These are phyloP conservation scores for Psococerastis gibbosa DNA, from an alignment of 2,888 invertebrate species.

Conservation along the genomic window DNA sequence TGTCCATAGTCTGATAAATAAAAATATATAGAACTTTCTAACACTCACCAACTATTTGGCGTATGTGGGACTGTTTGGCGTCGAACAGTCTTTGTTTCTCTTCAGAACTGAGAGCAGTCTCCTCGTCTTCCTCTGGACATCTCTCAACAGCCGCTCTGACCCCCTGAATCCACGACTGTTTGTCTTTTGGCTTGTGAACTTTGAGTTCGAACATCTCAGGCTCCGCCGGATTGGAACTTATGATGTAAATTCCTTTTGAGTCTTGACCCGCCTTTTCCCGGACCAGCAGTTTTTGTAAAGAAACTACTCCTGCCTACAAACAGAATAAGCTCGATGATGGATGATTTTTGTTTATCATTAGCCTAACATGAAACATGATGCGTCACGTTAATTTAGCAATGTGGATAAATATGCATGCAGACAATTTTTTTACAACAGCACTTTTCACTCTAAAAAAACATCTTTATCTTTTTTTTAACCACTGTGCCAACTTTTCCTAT, in stretches of 20 bases:
- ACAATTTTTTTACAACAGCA: too few species aligned
- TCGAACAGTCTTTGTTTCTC: slow-evolving; percentile 58
- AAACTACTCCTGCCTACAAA: slow-evolving; percentile 72
- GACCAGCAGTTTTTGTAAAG: slow-evolving; percentile 76
- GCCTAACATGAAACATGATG: too few species aligned
- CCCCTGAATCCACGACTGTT: slow-evolving; percentile 74
- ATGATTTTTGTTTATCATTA: too few species aligned
- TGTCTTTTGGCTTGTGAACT: slow-evolving; percentile 70
- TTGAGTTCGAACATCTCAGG: slow-evolving; percentile 95
- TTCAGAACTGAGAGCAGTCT: slow-evolving; percentile 42
- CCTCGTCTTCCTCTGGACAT: slow-evolving; percentile 68
- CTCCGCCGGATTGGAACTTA: slow-evolving; percentile 75
- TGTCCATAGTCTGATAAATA: too few species aligned
- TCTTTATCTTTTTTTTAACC: too few species aligned
- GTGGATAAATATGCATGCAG: too few species aligned
- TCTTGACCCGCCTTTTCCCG: slow-evolving; percentile 85
- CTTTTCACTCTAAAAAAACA: too few species aligned
- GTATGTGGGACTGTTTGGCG: slow-evolving; percentile 57
- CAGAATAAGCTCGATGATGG: too few species aligned
- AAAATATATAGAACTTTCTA: too few species aligned
- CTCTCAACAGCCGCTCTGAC: slow-evolving; percentile 65
- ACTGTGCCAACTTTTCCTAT: too few species aligned
- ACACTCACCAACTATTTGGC: slow-evolving; percentile 69
- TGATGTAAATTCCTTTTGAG: slow-evolving; percentile 77
- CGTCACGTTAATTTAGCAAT: too few species aligned